These are phyloP conservation scores for Zoroaster sp. DNA, from an alignment of 53 echinoderm and acorn worm genomes.

Conservation along the genomic window DNA sequence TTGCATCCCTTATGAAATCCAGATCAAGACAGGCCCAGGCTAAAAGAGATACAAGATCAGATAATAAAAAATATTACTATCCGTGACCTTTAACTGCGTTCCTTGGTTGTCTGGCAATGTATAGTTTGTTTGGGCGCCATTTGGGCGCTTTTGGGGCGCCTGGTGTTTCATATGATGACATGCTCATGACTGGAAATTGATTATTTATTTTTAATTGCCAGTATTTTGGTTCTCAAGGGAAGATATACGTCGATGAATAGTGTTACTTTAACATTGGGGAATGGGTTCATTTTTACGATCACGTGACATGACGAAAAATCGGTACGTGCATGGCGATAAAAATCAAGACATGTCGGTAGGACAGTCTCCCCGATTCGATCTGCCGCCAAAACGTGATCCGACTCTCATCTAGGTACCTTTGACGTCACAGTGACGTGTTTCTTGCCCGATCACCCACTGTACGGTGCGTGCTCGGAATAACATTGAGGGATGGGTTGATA, in stretches of 20 bases:
- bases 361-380: neutral
- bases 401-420: slow-evolving; percentile 26
- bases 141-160: too few relatives aligned
- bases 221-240: neutral
- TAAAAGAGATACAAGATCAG: too few relatives aligned
- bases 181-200: too few relatives aligned
- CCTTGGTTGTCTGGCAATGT: too few relatives aligned
- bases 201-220: too few relatives aligned
- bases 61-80: too few relatives aligned
- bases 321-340: neutral
- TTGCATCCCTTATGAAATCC: too few relatives aligned
- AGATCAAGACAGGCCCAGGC: too few relatives aligned
- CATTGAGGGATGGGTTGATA: neutral
- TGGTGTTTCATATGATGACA: too few relatives aligned
- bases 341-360: neutral
- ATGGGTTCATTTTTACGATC: neutral
- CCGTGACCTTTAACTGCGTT: too few relatives aligned
- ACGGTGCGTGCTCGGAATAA: slow-evolving; percentile 15
- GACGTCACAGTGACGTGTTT: slow-evolving; percentile 47
- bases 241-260: too few relatives aligned
- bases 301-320: neutral
- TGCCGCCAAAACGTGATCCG: slow-evolving; percentile 29
- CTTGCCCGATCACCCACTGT: slow-evolving; percentile 3
- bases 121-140: too few relatives aligned
- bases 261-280: neutral